phyloP scores from a whole-genome alignment of 2,113 vertebrate genomes.

The Nibea albiflora region DNA sequence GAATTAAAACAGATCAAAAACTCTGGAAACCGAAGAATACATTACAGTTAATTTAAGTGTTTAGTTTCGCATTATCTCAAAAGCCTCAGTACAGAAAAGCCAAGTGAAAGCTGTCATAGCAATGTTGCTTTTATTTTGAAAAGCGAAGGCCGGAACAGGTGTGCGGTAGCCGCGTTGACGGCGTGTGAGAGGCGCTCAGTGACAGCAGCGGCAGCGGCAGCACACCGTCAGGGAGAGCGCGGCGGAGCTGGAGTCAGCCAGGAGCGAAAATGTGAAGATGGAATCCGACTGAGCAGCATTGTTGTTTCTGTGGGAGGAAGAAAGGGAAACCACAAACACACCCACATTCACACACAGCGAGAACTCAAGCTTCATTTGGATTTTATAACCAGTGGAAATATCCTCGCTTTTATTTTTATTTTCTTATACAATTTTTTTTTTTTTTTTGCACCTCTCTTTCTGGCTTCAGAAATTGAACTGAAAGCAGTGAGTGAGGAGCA shows the following conservation, averaged over 20 bases:
- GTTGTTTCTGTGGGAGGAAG: conserved; percentile 15
- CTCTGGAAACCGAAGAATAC: neutral
- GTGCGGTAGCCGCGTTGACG: neutral
- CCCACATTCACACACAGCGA: conserved; percentile 24
- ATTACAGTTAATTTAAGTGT: neutral
- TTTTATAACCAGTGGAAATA: conserved; percentile 48
- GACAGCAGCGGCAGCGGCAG: conserved; percentile 52
- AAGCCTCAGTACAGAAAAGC: no score
- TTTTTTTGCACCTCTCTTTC: neutral
- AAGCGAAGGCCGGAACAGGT: neutral
- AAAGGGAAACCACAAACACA: neutral
- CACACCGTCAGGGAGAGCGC: conserved; percentile 51
- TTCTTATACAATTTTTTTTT: conserved; percentile 4
- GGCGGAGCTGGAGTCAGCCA: conserved; percentile 55
- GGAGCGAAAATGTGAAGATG: conserved; percentile 68
- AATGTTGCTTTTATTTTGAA: conserved; percentile 64
- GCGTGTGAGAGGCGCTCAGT: conserved; percentile 45
- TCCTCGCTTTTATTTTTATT: conserved; percentile 32
- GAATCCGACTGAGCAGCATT: conserved; percentile 72
- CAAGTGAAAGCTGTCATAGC: no score
- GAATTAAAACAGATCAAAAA: neutral
- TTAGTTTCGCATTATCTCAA: no score
- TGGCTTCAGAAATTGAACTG: conserved; percentile 40
- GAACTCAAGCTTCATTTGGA: conserved; percentile 47
- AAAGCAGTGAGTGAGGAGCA: conserved; percentile 54